Conservation (phyloP, 64 coral and sea anemone species). For the Montipora sp. region DNA sequence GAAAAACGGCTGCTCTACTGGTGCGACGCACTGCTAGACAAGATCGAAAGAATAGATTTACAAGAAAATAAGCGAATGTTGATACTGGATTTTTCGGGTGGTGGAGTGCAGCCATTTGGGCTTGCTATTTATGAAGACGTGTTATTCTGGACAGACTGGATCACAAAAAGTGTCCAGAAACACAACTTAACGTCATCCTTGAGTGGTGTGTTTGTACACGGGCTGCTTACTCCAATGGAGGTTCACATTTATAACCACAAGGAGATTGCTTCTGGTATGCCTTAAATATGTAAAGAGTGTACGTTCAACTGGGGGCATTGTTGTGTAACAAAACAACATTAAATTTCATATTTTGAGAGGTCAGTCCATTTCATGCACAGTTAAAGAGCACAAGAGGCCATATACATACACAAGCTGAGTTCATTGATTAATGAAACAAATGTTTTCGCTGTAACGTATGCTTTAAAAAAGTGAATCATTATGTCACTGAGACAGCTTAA, state of each 20-base stretch:
- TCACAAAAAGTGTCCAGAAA: neutral
- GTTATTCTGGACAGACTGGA: conserved; percentile 53
- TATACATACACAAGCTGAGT: too few species aligned
- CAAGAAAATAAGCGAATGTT: conserved; percentile 30
- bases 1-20: conserved; percentile 59
- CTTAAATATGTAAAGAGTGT: neutral
- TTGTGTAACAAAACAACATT: neutral
- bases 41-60: conserved; percentile 61
- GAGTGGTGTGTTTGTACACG: neutral
- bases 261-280: neutral
- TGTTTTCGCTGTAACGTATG: too few species aligned
- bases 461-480: too few species aligned
- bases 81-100: conserved; percentile 23
- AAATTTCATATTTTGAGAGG: too few species aligned
- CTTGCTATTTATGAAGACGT: neutral
- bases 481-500: too few species aligned
- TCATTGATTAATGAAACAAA: too few species aligned
- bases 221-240: conserved; percentile 12
- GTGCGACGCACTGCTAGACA: conserved; percentile 57
- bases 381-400: too few species aligned
- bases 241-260: conserved; percentile 17
- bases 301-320: neutral
- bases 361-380: too few species aligned
- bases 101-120: conserved; percentile 14
- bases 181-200: conserved; percentile 23